A percentile compares a stretch with the other conserved stretches of the same genome.
These are phyloP conservation scores for Laodelphax striatellus DNA, from an alignment of 1,140 invertebrate species.

Conservation along the genomic window DNA sequence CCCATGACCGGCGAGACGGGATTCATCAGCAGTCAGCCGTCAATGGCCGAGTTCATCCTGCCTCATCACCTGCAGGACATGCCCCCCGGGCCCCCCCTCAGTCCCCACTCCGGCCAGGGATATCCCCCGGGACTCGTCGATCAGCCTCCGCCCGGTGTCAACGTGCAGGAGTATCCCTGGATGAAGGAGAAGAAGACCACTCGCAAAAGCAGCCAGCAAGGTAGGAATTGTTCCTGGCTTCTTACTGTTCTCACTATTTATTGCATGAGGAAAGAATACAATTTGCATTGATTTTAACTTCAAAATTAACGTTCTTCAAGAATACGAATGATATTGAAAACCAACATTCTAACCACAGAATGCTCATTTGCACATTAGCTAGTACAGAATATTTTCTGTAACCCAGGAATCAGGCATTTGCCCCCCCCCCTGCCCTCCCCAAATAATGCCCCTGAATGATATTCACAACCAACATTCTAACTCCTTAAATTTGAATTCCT, in stretches of 20 bases:
- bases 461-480: too few relatives aligned
- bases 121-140: slow-evolving; percentile 21
- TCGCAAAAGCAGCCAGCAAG: slow-evolving; percentile 79
- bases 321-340: too few relatives aligned
- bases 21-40: slow-evolving; percentile 84
- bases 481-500: too few relatives aligned
- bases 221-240: slow-evolving; percentile 49
- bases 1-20: slow-evolving; percentile 55
- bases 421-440: too few relatives aligned
- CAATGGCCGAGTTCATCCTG: slow-evolving; percentile 84
- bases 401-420: too few relatives aligned
- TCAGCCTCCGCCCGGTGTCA: slow-evolving; percentile 48
- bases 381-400: too few relatives aligned
- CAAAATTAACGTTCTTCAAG: too few relatives aligned
- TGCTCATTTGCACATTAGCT: too few relatives aligned
- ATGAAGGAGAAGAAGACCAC: slow-evolving; percentile 97
- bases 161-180: slow-evolving; percentile 89
- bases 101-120: slow-evolving; percentile 42
- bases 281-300: too few relatives aligned
- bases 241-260: background rate
- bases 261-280: too few relatives aligned
- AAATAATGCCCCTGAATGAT: too few relatives aligned
- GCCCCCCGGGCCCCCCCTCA: slow-evolving; percentile 41
- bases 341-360: too few relatives aligned
- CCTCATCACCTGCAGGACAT: slow-evolving; percentile 50